Conservation (phyloP, 35 echinoderm and acorn worm genomes). For the Apostichopus parvimensis region DNA sequence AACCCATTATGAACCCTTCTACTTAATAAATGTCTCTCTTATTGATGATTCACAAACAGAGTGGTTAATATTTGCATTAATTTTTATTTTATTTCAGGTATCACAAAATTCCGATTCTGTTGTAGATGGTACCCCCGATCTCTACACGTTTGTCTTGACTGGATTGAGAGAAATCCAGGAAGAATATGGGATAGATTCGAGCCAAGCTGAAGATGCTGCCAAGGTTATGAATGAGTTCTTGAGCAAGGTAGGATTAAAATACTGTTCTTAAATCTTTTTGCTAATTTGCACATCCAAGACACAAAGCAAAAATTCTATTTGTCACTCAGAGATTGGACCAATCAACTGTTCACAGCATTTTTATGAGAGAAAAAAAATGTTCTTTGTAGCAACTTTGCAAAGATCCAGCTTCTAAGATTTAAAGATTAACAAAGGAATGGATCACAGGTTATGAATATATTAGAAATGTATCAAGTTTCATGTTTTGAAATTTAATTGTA, state of each 20-base stretch:
- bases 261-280: background rate
- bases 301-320: background rate
- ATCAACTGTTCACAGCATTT: background rate
- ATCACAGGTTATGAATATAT: too few species aligned
- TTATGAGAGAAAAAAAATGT: too few species aligned
- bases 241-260: background rate
- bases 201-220: slow-evolving; percentile 71
- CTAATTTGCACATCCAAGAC: background rate
- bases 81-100: slow-evolving; percentile 57
- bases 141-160: slow-evolving; percentile 69
- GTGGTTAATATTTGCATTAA: too few species aligned
- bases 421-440: too few species aligned
- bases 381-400: too few species aligned
- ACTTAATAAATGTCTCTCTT: too few species aligned
- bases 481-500: too few species aligned
- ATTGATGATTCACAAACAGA: too few species aligned
- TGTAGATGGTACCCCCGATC: slow-evolving; percentile 75
- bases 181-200: slow-evolving; percentile 72
- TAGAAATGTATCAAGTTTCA: too few species aligned
- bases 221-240: slow-evolving; percentile 65
- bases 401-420: too few species aligned
- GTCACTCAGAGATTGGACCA: background rate
- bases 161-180: slow-evolving; percentile 72
- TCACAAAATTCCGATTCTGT: slow-evolving; percentile 56
- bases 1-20: too few species aligned